Percentiles rank a stretch among this genome's conserved stretches.
Conservation (phyloP, 1,140 invertebrate species). For the Dendrolimus punctatus region DNA sequence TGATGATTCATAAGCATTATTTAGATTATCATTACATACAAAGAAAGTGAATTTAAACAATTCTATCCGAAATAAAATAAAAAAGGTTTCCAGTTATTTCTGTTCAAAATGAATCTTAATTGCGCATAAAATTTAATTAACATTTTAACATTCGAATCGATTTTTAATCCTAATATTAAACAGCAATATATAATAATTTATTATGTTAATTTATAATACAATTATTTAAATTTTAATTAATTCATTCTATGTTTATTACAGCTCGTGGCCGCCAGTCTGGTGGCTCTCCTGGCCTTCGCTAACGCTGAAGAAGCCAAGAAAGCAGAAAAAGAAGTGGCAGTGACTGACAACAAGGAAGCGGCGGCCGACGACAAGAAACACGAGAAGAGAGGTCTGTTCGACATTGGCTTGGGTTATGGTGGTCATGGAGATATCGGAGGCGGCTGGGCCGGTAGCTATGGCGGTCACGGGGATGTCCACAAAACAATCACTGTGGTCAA, state of each 20-base stretch:
- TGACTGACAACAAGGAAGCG: slow-evolving; percentile 51
- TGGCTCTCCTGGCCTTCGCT: slow-evolving; percentile 72
- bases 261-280: slow-evolving; percentile 71
- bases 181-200: too few relatives aligned
- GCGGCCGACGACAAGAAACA: slow-evolving; percentile 77
- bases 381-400: slow-evolving; percentile 79
- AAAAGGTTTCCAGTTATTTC: too few relatives aligned
- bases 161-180: too few relatives aligned
- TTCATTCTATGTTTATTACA: slow-evolving; percentile 28
- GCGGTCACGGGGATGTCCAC: slow-evolving; percentile 60
- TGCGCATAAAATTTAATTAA: too few relatives aligned
- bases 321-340: slow-evolving; percentile 70
- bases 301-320: slow-evolving; percentile 69
- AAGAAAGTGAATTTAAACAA: too few relatives aligned
- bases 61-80: too few relatives aligned
- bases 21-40: too few relatives aligned
- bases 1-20: too few relatives aligned
- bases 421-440: slow-evolving; percentile 28
- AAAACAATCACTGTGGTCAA: slow-evolving; percentile 69
- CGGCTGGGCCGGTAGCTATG: slow-evolving; percentile 29
- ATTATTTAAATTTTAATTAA: too few relatives aligned
- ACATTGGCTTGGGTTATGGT: slow-evolving; percentile 64
- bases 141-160: too few relatives aligned
- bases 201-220: too few relatives aligned
- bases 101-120: too few relatives aligned